Evolutionary conservation across 2,888 invertebrate species (phyloP), one percentile per base, ranked within the genome.

Genomic region (Leptarthrus brevirostris): DNA sequence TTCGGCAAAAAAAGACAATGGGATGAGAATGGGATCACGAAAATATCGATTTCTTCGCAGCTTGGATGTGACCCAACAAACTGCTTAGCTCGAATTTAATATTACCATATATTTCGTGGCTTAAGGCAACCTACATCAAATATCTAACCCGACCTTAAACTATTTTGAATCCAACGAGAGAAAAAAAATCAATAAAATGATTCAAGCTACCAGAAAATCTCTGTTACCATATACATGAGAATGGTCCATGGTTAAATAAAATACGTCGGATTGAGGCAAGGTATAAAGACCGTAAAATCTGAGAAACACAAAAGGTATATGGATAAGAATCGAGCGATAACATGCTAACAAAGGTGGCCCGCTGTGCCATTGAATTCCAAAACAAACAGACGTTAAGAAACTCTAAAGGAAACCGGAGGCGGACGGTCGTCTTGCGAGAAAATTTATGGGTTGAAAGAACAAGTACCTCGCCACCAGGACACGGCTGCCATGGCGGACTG

Each of bases 291-390:
- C 66, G 30, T 66, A 66, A 66, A 66, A 66, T 49, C 47, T 47
- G 47, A 49, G 44, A 34, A 47, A 26, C 52, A 72, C 40, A 73
- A 44, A 76, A 66, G 73, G 22, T 26, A 73, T 58, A 66, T 66
- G 69, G 76, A 78, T 78, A 77, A 78, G 79, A 80, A 80, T 80
- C 79, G 80, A 83, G 83, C 85, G 85, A 83, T 85, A 84, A 85
- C 85, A 84, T 84, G 84, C 83, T 80, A 84, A 84, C 85, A 84
- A 84, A 83, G 82, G 82, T 79, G 80, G 81, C 85, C 84, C 80
- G 85, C 84, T 82, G 85, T 79, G 84, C 80, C 81, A 82, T 80
- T 84, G 83, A 83, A 83, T 81, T 83, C 74, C 74, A 75, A 75
- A 75, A 75, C 73, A 75, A 75, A 75, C 75, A 75, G 61, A 75